Conservation (phyloP, 1,140 invertebrate genomes). For the Gryon sp. region DNA sequence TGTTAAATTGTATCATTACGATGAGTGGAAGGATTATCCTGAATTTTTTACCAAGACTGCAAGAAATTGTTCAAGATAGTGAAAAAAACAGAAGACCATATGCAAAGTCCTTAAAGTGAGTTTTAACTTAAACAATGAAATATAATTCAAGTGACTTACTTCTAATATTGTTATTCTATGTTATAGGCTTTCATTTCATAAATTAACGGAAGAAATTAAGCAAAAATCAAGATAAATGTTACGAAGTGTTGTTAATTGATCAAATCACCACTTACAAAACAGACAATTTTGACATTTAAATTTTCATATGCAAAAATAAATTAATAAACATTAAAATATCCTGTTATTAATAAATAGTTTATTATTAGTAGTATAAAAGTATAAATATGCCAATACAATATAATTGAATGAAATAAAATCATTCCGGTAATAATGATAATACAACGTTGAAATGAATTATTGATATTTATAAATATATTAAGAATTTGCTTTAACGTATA, state of each 20-base stretch:
- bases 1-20: slow-evolving; percentile 62
- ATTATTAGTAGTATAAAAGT: slow-evolving; percentile 46
- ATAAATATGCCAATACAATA: slow-evolving; percentile 45
- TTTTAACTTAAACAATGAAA: background rate
- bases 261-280: too few species aligned
- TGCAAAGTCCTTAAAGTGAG: slow-evolving; percentile 70
- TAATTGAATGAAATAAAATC: background rate
- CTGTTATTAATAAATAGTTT: slow-evolving; percentile 35
- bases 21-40: slow-evolving; percentile 60
- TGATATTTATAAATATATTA: too few species aligned
- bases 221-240: slow-evolving; percentile 23
- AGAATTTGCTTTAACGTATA: too few species aligned
- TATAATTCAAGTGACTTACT: too few species aligned
- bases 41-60: slow-evolving; percentile 58
- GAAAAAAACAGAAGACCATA: slow-evolving; percentile 65
- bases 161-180: too few species aligned
- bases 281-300: too few species aligned
- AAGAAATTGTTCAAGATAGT: slow-evolving; percentile 63
- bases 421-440: background rate
- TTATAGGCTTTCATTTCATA: slow-evolving; percentile 65
- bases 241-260: too few species aligned
- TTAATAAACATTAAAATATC: background rate
- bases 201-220: slow-evolving; percentile 51
- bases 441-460: background rate
- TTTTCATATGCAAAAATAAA: too few species aligned